Conservation (phyloP, 2,797 vertebrate genomes). For the Syncerus caffer region DNA sequence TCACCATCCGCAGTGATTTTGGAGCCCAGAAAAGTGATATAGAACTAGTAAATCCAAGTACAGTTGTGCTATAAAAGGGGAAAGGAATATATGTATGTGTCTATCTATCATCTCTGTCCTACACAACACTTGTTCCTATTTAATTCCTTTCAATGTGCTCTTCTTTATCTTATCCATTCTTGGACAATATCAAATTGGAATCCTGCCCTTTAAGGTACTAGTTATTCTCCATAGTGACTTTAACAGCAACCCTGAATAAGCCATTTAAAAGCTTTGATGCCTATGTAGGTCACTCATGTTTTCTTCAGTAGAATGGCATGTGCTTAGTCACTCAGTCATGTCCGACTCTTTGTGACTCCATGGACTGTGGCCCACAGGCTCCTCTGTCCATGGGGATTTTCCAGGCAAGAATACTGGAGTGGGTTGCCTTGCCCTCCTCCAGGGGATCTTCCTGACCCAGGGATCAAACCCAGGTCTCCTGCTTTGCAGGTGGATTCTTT, state of each 20-base stretch:
- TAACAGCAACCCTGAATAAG: conserved; percentile 16
- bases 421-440: not conserved
- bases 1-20: too few species aligned
- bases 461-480: not conserved
- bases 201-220: not conserved
- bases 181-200: conserved; percentile 23
- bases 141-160: not conserved
- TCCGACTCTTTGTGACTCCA: rapidly evolving
- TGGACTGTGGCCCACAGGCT: not conserved
- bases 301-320: not conserved
- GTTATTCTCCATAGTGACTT: conserved; percentile 28
- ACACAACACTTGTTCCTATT: not conserved
- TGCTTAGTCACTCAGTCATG: not conserved
- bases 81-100: not conserved
- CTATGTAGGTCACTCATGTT: not conserved
- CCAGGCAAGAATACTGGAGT: not conserved
- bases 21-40: too few species aligned
- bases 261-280: conserved; percentile 33
- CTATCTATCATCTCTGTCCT: not conserved
- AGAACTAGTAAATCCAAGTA: not conserved
- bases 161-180: not conserved
- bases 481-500: not conserved
- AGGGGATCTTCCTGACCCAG: not conserved
- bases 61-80: not conserved
- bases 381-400: not conserved